Evolutionary conservation across 2,888 invertebrate genomes (phyloP).

Genomic region (Horisme vitalbata): DNA sequence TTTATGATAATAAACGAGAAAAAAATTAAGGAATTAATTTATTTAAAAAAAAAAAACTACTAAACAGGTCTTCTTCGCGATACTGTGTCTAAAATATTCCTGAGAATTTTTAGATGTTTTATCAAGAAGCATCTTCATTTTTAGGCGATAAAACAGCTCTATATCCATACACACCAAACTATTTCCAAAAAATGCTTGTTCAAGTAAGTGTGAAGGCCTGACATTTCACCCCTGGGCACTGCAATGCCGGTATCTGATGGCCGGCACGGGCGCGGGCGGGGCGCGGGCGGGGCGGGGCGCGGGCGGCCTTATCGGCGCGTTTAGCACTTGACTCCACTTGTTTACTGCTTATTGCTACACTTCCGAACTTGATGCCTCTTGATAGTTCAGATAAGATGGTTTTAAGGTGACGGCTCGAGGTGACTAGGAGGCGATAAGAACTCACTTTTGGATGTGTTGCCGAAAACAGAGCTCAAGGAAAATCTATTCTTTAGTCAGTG

Average conservation of each 20-base stretch:
- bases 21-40: too few species aligned
- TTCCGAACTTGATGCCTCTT: conserved; percentile 27
- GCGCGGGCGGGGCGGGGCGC: conserved; percentile 5
- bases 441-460: not conserved
- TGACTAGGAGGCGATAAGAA: conserved; percentile 1
- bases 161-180: conserved; percentile 31
- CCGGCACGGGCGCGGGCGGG: conserved; percentile 45
- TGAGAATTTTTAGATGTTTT: too few species aligned
- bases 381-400: conserved; percentile 28
- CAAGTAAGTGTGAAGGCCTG: conserved; percentile 62
- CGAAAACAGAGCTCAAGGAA: too few species aligned
- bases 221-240: conserved; percentile 61
- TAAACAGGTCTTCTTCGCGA: too few species aligned
- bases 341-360: conserved; percentile 36
- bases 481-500: too few species aligned
- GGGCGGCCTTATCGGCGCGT: conserved; percentile 34
- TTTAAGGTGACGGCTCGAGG: conserved; percentile 16
- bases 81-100: too few species aligned
- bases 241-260: conserved; percentile 61
- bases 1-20: too few species aligned
- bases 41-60: too few species aligned
- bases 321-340: conserved; percentile 37
- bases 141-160: conserved; percentile 35
- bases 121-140: too few species aligned
- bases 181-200: conserved; percentile 50